phyloP scores from a whole-genome alignment of 1,140 invertebrate genomes.

The Dendrolimus kikuchii region DNA sequence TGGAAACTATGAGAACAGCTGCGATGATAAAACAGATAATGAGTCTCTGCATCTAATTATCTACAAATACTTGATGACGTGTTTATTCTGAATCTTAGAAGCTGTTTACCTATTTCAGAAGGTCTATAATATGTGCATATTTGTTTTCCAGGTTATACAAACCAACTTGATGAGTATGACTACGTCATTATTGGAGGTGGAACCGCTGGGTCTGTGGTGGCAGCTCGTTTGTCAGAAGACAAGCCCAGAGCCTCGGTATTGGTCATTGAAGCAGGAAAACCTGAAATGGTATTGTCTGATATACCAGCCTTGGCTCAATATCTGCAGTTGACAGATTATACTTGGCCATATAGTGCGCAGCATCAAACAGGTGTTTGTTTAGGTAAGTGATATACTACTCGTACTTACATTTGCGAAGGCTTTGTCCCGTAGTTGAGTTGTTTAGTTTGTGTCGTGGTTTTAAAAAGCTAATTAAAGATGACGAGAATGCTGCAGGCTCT shows the following conservation, averaged over 20 bases:
- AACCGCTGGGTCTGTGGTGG: conserved; percentile 91
- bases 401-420: background rate
- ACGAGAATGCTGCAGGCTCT: too few relatives aligned
- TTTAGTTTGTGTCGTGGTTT: background rate
- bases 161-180: conserved; percentile 76
- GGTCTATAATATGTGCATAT: background rate
- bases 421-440: background rate
- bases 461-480: background rate
- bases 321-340: conserved; percentile 82
- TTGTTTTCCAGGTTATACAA: conserved; percentile 29
- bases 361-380: conserved; percentile 67
- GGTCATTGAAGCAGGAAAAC: conserved; percentile 86
- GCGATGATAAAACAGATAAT: too few relatives aligned
- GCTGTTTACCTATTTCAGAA: background rate
- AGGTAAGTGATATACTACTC: conserved; percentile 25
- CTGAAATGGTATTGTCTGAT: conserved; percentile 85
- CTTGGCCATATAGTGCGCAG: conserved; percentile 93
- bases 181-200: conserved; percentile 90
- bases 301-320: conserved; percentile 82
- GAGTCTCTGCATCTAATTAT: too few relatives aligned
- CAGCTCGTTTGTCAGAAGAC: conserved; percentile 86
- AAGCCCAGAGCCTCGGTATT: conserved; percentile 81
- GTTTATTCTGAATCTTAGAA: background rate
- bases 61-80: background rate
- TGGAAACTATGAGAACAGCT: too few relatives aligned